phyloP scores from a whole-genome alignment of 2,888 invertebrate genomes.

The Punctoribates punctum region DNA sequence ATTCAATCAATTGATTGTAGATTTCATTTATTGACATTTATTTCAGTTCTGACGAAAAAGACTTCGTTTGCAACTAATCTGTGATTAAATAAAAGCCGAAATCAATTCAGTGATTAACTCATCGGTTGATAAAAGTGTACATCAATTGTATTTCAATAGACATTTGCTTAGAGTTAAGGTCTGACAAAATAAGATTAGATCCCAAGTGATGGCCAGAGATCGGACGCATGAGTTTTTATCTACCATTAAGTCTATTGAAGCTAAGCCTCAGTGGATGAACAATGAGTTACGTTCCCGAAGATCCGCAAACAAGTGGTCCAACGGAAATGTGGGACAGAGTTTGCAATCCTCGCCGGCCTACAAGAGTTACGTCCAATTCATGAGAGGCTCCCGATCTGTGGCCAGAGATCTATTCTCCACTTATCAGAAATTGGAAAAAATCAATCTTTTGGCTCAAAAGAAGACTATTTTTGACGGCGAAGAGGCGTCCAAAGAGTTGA shows the following conservation, averaged over 20 bases:
- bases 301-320: not conserved
- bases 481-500: slow-evolving; percentile 76
- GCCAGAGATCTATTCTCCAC: slow-evolving; percentile 40
- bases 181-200: no score
- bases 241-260: slow-evolving; percentile 41
- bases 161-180: no score
- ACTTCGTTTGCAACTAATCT: no score
- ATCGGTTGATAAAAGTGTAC: no score
- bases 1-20: no score
- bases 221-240: slow-evolving; percentile 40
- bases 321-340: not conserved
- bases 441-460: slow-evolving; percentile 82
- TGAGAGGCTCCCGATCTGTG: slow-evolving; percentile 38
- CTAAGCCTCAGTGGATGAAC: slow-evolving; percentile 34
- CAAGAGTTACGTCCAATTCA: slow-evolving; percentile 38
- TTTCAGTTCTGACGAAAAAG: no score
- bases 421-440: slow-evolving; percentile 42
- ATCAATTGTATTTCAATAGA: no score
- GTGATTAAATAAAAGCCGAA: no score
- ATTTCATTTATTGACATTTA: no score
- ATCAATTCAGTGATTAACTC: no score
- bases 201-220: slow-evolving; percentile 39
- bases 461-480: slow-evolving; percentile 96
- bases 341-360: slow-evolving; percentile 30
- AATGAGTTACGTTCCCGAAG: slow-evolving; percentile 38